Evolutionary conservation across 2,113 vertebrate species (phyloP).

Genomic region (Gnathonemus longibarbis): DNA sequence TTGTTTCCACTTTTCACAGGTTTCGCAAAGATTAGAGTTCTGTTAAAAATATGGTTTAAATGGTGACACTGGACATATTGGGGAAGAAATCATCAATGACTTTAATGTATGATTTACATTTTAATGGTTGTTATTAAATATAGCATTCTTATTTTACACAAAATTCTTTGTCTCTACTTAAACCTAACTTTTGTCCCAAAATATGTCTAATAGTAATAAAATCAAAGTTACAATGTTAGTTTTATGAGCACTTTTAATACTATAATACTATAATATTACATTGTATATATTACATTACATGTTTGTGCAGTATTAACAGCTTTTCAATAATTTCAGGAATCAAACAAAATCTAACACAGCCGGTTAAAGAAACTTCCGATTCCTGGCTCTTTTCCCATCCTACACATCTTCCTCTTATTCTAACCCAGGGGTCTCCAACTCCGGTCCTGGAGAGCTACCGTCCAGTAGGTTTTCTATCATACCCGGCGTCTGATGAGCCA

Average conservation of each 20-base stretch:
- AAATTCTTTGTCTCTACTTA: background rate
- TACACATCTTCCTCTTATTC: background rate
- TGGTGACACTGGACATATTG: background rate
- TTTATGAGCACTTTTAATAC: background rate
- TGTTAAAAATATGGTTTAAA: conserved; percentile 1
- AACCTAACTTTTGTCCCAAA: background rate
- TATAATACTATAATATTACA: background rate
- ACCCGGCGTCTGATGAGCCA: no score
- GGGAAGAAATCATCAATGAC: background rate
- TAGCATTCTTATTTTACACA: background rate
- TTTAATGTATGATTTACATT: background rate
- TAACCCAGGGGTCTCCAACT: background rate
- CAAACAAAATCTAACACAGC: background rate
- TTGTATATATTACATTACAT: background rate
- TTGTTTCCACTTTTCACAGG: conserved; percentile 33
- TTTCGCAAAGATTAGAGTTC: conserved; percentile 17
- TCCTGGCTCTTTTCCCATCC: background rate
- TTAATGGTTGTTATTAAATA: background rate
- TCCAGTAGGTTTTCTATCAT: no score
- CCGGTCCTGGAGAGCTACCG: no score
- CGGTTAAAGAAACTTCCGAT: background rate
- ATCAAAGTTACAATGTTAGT: background rate
- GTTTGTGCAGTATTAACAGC: background rate
- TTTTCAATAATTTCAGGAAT: background rate
- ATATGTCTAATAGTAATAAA: background rate